Evolutionary conservation across 2,113 vertebrate species (phyloP).

Genomic region (Heloderma charlesbogerti): DNA sequence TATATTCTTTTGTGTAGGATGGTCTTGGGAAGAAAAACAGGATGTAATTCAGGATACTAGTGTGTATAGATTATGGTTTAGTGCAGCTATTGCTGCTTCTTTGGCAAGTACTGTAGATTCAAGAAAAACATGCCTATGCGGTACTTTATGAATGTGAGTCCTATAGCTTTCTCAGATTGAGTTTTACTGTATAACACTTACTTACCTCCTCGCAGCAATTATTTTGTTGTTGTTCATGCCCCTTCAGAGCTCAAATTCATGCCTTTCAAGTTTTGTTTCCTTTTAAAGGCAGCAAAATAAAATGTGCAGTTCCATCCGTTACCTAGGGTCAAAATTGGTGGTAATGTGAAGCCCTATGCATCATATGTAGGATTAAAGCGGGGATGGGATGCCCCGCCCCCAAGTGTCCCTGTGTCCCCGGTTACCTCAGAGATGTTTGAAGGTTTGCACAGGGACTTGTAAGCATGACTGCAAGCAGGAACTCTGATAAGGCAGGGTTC

Average conservation of each 20-base stretch:
- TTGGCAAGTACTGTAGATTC: conserved; percentile 37
- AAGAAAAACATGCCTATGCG: conserved; percentile 43
- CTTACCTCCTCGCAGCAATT: not conserved
- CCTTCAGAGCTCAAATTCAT: not conserved
- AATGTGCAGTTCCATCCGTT: not conserved
- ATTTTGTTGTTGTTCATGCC: not conserved
- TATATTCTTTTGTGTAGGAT: conserved; percentile 34
- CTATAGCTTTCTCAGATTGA: not conserved
- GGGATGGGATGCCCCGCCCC: too few species aligned
- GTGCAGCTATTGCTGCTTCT: conserved; percentile 47
- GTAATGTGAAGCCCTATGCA: not conserved
- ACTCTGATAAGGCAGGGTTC: too few species aligned
- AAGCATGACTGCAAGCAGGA: too few species aligned
- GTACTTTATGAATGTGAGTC: not conserved
- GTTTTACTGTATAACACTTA: not conserved
- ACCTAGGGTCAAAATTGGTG: not conserved
- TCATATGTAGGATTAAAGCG: too few species aligned
- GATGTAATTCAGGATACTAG: conserved; percentile 63
- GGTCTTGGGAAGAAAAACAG: conserved; percentile 54
- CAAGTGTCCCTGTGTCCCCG: too few species aligned
- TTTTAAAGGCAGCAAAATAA: not conserved
- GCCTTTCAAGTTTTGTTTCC: not conserved
- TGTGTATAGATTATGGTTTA: conserved; percentile 38
- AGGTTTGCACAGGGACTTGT: too few species aligned
- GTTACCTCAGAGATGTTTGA: too few species aligned